Conservation (phyloP, 2,797 vertebrate genomes). For the Setipinna tenuifilis region DNA sequence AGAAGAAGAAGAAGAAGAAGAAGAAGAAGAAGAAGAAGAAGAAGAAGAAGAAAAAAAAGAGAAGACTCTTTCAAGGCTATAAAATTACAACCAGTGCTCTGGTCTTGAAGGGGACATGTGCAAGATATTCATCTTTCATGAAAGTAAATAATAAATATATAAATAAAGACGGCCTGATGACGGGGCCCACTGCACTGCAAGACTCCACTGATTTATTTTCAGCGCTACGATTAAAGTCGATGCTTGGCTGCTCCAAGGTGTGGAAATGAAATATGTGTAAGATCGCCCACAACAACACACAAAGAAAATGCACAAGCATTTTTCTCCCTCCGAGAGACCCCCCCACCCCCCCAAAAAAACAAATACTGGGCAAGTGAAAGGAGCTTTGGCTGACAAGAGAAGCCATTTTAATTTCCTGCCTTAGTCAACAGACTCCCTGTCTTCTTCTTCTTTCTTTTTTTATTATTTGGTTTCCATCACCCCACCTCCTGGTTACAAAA, state of each 20-base stretch:
- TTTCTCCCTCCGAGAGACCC: conserved; percentile 20
- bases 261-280: conserved; percentile 18
- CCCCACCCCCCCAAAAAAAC: conserved; percentile 4
- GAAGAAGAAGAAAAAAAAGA: too few species aligned
- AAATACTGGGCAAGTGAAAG: neutral
- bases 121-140: neutral
- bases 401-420: conserved; percentile 44
- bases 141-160: conserved; percentile 12
- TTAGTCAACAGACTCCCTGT: conserved; percentile 13
- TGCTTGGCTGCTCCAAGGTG: neutral
- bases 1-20: neutral
- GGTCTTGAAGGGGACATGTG: neutral
- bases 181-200: neutral
- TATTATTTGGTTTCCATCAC: neutral
- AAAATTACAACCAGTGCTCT: neutral
- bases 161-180: neutral
- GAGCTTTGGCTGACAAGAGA: conserved; percentile 25
- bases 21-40: too few species aligned
- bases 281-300: conserved; percentile 26
- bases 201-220: conserved; percentile 36
- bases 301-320: conserved; percentile 23
- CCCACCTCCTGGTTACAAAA: neutral
- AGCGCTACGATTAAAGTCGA: conserved; percentile 31
- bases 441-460: neutral
- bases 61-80: neutral